Base-by-base conservation (phyloP, 2,888 invertebrate genomes). In the Villa cingulata region DNA sequence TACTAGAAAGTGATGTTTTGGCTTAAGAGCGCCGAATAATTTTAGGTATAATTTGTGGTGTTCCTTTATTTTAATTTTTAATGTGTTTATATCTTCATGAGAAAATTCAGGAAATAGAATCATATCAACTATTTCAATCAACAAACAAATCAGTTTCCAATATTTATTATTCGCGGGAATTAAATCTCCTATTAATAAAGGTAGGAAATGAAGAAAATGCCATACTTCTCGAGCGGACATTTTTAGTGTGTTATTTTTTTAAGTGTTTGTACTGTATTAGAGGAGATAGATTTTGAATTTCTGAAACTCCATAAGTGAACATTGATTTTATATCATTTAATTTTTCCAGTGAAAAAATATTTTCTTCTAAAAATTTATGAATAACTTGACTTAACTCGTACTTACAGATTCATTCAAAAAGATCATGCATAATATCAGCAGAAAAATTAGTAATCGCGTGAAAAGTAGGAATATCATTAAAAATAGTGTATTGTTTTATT, bases 401-500 rank as follows among this genome's bases (percentile, higher is more conserved):
- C 10, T 45, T 39, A 23, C 46, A 47, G 7, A 51, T 39, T 16
- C 47, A 48, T 43, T 51, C 51, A 20, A 48, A 48, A 37, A 48
- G 12, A 20, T 51, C 51, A 19, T 51, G 51, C 51, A 48, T 51
- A 4, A 51, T 41, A 37, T 48, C 48, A 6, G 27, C 47, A n/a
- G 41, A 20, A 20, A 45, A 42, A 39, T 47, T 45, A 16, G 47
- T 38, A n/a, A 41, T 37, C 1, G 45, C 45, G n/a, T 50, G 42
- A 45, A 47, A 50, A 15, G 37, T 45, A 32, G 20, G n/a, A 37
- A 47, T 45, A 7, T 19, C 19, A 42, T 50, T 45, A 14, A 50
- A 50, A 37, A 50, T 39, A 15, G 41, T 32, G 9, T 14, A 16
- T 42, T 47, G 41, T 32, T 41, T 41, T 19, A 50, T 41, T 10